A percentile compares a stretch with the other conserved stretches of the same genome.
Evolutionary conservation across 1,140 invertebrate genomes (phyloP).

Genomic region (Leptinotarsa texana): DNA sequence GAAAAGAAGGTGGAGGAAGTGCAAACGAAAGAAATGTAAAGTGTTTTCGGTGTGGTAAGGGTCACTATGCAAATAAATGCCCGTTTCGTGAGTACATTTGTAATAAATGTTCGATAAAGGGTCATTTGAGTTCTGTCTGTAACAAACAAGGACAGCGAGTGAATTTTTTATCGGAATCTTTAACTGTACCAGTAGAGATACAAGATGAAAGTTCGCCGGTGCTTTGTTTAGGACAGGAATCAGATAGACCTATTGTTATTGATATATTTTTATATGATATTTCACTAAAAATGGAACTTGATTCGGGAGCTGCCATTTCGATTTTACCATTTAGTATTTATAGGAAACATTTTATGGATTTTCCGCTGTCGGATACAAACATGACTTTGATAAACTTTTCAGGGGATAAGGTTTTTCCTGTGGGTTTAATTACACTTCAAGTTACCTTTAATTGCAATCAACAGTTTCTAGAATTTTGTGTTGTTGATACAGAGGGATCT

Average conservation of each 20-base stretch:
- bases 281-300: not conserved
- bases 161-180: not conserved
- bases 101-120: slow-evolving; percentile 5
- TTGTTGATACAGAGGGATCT: not conserved
- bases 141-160: not conserved
- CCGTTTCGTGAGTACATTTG: slow-evolving; percentile 5
- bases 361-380: not conserved
- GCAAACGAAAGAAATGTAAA: not conserved
- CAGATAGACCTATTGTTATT: slow-evolving; percentile 8
- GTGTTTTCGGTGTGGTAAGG: slow-evolving; percentile 1
- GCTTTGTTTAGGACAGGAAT: slow-evolving; percentile 2
- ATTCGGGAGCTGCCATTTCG: not conserved
- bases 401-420: not conserved
- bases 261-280: not conserved
- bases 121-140: slow-evolving; percentile 7
- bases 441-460: not conserved
- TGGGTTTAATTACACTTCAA: not conserved
- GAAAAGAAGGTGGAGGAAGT: not conserved
- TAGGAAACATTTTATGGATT: slow-evolving; percentile 5
- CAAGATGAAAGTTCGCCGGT: not conserved
- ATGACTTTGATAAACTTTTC: slow-evolving; percentile 8
- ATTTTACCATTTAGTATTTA: not conserved
- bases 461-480: slow-evolving; percentile 2
- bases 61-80: not conserved
- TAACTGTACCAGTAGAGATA: not conserved